Percentiles rank a stretch among this genome's conserved stretches.
Evolutionary conservation across 35 echinoderm and acorn worm genomes (phyloP).

Genomic region (Amphiura filiformis): DNA sequence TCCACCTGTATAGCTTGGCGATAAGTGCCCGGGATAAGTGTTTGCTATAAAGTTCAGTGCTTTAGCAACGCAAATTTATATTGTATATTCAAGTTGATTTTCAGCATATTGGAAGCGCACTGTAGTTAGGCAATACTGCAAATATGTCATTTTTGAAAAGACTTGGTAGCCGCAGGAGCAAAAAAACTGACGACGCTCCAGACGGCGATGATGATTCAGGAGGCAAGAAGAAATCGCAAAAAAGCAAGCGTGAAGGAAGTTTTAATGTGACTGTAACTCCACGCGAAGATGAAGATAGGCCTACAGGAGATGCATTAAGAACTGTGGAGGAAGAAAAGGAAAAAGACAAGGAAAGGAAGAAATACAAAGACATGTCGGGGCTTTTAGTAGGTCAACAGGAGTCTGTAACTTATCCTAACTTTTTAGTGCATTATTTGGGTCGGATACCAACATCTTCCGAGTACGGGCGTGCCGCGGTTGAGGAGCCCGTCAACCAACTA

Average conservation of each 20-base stretch:
- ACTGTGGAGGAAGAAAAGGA: neutral
- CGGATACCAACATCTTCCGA: conserved; percentile 75
- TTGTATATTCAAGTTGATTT: no score
- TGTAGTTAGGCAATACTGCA: no score
- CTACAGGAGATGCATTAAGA: neutral
- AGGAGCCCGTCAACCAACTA: conserved; percentile 83
- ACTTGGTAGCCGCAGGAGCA: conserved; percentile 27
- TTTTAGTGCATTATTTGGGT: conserved; percentile 79
- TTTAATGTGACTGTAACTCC: no score
- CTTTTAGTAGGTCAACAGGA: conserved; percentile 11
- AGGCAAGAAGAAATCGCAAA: neutral
- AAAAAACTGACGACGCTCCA: conserved; percentile 19
- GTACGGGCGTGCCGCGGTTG: conserved; percentile 77
- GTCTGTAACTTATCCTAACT: conserved; percentile 73
- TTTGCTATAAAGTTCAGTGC: no score
- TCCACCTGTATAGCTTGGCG: no score
- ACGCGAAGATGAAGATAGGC: neutral
- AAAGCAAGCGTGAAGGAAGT: neutral
- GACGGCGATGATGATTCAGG: conserved; percentile 28
- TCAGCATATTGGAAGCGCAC: no score
- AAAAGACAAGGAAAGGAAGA: conserved; percentile 62
- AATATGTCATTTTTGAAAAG: conserved; percentile 61
- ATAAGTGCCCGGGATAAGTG: no score
- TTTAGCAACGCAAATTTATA: no score
- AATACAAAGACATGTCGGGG: conserved; percentile 80